A percentile compares a stretch with the other conserved stretches of the same genome.
Evolutionary conservation across 2,888 invertebrate genomes (phyloP).

Genomic region (Leptopilina drosophilae): DNA sequence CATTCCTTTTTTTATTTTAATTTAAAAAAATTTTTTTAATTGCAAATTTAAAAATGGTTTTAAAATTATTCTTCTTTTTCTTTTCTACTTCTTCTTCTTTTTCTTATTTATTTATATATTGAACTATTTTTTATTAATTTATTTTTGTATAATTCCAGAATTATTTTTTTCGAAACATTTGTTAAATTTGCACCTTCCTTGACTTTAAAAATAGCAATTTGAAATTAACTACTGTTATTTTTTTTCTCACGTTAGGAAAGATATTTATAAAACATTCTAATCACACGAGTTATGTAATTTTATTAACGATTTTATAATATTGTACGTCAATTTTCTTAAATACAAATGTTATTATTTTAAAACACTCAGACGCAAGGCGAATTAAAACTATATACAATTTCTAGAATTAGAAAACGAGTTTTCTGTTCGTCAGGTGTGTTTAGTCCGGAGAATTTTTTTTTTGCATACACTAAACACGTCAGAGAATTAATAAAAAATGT

Average conservation of each 20-base stretch:
- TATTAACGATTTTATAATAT: neutral
- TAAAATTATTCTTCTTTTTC: too few relatives aligned
- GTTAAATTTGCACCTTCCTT: too few relatives aligned
- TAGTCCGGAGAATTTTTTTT: neutral
- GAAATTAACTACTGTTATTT: too few relatives aligned
- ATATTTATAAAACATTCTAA: neutral
- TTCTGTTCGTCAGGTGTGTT: conserved; percentile 7
- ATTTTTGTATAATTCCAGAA: too few relatives aligned
- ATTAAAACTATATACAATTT: neutral
- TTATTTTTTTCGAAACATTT: too few relatives aligned
- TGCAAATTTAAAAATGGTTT: too few relatives aligned
- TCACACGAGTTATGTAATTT: neutral
- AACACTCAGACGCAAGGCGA: neutral
- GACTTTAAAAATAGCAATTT: too few relatives aligned
- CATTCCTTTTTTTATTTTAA: too few relatives aligned
- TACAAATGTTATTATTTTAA: neutral
- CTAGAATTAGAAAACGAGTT: conserved; percentile 30
- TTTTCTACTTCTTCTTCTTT: too few relatives aligned
- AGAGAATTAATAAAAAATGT: conserved; percentile 8
- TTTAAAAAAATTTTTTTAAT: too few relatives aligned
- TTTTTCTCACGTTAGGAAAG: neutral
- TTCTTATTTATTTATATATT: too few relatives aligned
- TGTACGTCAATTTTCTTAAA: neutral
- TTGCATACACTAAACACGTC: conserved; percentile 12
- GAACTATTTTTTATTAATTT: too few relatives aligned